Evolutionary conservation across 2,888 invertebrate species (phyloP).

Genomic region (Sminthurides aquaticus): DNA sequence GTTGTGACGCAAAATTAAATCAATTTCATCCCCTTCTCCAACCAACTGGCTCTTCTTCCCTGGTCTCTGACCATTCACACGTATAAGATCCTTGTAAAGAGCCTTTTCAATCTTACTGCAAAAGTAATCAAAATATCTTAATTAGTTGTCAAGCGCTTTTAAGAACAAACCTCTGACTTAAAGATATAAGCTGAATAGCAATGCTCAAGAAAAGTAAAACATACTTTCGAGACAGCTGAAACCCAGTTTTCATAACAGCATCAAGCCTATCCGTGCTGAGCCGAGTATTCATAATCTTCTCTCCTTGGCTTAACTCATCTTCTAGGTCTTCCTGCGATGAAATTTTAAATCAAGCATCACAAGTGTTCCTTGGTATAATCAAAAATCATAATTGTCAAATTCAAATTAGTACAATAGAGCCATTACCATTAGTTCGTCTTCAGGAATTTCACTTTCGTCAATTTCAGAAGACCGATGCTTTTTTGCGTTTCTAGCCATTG

Average conservation of each 20-base stretch:
- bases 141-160: background rate
- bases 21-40: constrained; percentile 66
- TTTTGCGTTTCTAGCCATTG: no score
- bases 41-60: constrained; percentile 66
- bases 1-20: constrained; percentile 62
- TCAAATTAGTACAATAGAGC: no score
- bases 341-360: no score
- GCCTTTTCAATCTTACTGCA: constrained; percentile 68
- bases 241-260: constrained; percentile 59
- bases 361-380: no score
- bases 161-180: background rate
- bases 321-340: constrained; percentile 35
- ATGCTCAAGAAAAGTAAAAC: constrained; percentile 37
- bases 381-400: no score
- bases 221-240: constrained; percentile 67
- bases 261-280: constrained; percentile 65
- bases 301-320: constrained; percentile 54
- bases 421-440: no score
- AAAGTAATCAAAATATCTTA: constrained; percentile 38
- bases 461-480: no score
- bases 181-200: background rate
- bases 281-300: constrained; percentile 58
- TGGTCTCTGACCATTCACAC: constrained; percentile 68
- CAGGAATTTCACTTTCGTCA: no score
- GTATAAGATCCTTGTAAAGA: constrained; percentile 72